Base-by-base conservation (phyloP, 2,113 vertebrate genomes). In the Phainopepla nitens region DNA sequence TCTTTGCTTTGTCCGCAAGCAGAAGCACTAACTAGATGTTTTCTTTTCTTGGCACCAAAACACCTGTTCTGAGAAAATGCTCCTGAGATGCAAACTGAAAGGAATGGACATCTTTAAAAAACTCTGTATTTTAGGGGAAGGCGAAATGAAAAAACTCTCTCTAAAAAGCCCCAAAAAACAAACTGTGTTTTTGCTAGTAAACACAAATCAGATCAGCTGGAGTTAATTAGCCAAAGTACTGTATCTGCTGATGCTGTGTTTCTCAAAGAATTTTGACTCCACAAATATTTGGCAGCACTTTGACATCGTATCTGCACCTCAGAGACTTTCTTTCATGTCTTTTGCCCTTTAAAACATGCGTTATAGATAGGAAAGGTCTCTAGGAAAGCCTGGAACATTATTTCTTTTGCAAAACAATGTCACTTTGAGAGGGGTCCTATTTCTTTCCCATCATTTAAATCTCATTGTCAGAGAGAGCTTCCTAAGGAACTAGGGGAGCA, bases 141-240 rank as follows among this genome's bases (percentile, higher is more conserved):
- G 4, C 16, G 68, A 86, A 76, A 14, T 51, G 5, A 2, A 78
- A 41, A 50, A 49, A n/a, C 21, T 13, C 1, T 71, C 7, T 29
- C 27, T 51, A 9, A 83, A 56, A 75, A 3, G 0, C 1, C 15
- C 1, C 0, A 4, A 28, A 65, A 42, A 33, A 0, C 4, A 41
- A 72, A 23, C 27, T 1, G 0, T 47, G 9, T 4, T 78, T 85
- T 82, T 76, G 15, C 53, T 75, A 42, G 23, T 53, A 76, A 61
- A 66, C 29, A 66, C 22, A 61, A 53, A 68, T 35, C 7, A 49
- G 60, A 44, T 84, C 29, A 47, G 12, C 70, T 85, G 53, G 16
- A 82, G 51, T 71, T 20, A 90, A 27, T 19, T 69, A 85, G 10
- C 8, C 22, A 72, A 54, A 50, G 20, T 36, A 51, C 22, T 72